These are phyloP conservation scores for Notolabrus celidotus DNA, from an alignment of 2,797 vertebrate species.

Conservation along the genomic window DNA sequence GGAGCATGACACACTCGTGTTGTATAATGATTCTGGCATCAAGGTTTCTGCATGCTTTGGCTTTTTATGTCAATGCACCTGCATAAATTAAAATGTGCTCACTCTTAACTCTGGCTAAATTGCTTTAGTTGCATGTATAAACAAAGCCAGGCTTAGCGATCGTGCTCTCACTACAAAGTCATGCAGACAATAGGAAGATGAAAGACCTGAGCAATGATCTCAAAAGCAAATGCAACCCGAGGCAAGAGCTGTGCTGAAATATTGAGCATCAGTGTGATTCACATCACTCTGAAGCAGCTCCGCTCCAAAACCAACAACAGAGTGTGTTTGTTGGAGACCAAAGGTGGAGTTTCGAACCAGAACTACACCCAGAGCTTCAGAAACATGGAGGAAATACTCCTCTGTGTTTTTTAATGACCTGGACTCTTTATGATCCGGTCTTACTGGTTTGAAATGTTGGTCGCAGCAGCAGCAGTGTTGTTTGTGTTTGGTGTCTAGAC, in stretches of 20 bases:
- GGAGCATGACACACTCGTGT: too few species aligned
- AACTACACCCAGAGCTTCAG: not conserved
- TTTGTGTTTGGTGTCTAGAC: too few species aligned
- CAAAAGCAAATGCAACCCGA: not conserved
- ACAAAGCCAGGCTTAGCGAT: not conserved
- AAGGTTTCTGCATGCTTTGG: too few species aligned
- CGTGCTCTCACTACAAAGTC: not conserved
- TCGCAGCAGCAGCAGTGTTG: too few species aligned
- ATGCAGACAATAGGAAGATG: not conserved
- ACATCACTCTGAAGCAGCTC: not conserved
- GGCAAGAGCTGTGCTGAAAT: not conserved
- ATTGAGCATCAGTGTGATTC: constrained; percentile 5
- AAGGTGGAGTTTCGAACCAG: not conserved
- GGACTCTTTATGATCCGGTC: too few species aligned
- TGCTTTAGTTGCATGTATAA: not conserved
- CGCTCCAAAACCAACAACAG: not conserved
- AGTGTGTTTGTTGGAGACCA: not conserved
- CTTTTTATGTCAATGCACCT: too few species aligned
- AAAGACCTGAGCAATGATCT: not conserved
- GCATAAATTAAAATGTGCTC: too few species aligned
- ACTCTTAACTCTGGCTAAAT: too few species aligned
- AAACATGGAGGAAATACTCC: too few species aligned
- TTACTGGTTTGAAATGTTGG: too few species aligned
- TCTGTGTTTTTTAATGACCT: too few species aligned
- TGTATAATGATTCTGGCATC: too few species aligned